These are phyloP conservation scores for Eulemur coronatus DNA, from an alignment of 2,797 vertebrate genomes.

Conservation along the genomic window DNA sequence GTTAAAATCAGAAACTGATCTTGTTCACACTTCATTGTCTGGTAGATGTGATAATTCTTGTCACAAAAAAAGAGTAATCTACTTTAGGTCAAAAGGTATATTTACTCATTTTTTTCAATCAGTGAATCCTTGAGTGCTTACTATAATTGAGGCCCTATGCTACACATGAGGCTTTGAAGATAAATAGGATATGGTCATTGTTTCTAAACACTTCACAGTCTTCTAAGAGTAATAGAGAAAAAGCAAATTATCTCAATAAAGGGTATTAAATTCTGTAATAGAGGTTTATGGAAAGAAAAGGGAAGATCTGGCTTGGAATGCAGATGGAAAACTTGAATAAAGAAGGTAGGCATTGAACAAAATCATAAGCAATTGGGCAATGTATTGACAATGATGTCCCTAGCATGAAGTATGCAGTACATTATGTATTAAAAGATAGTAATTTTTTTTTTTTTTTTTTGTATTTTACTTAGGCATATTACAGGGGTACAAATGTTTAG, in stretches of 20 bases:
- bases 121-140: background rate
- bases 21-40: background rate
- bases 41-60: background rate
- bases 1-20: background rate
- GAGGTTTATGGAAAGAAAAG: background rate
- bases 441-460: background rate
- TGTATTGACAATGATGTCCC: background rate
- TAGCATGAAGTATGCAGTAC: background rate
- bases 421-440: background rate
- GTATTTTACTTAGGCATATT: no score
- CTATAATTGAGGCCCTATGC: background rate
- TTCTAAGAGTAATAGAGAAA: background rate
- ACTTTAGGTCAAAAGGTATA: background rate
- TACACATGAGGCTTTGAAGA: background rate
- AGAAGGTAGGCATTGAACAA: background rate
- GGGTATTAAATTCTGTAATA: background rate
- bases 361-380: background rate
- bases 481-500: no score
- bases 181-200: background rate
- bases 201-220: background rate
- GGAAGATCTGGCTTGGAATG: background rate
- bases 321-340: no score
- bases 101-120: conserved; percentile 6
- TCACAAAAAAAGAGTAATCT: background rate
- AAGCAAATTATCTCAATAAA: background rate